A percentile compares a stretch with the other conserved stretches of the same genome.
phyloP scores from a whole-genome alignment of 2,113 vertebrate genomes.

The Capreolus pygargus region DNA sequence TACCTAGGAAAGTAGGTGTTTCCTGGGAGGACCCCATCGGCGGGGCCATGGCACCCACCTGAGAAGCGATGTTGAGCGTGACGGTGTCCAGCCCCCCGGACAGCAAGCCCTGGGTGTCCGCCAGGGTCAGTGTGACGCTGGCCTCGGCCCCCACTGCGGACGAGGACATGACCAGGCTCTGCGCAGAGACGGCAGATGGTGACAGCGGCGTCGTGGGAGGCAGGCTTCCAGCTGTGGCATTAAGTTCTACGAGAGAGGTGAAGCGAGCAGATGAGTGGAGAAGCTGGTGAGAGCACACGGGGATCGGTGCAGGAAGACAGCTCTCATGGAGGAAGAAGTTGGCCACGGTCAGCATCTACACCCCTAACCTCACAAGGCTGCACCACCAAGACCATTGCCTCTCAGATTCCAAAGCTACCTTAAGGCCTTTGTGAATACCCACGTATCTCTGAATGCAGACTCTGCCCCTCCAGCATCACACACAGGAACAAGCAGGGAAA shows the following conservation, averaged over 20 bases:
- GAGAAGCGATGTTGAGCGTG: conserved; percentile 93
- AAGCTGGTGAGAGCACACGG: fast-evolving
- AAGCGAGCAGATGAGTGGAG: fast-evolving
- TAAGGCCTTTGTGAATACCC: neutral
- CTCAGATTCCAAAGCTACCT: fast-evolving
- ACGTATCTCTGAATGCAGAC: neutral
- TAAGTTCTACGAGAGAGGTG: conserved; percentile 77
- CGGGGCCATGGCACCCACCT: conserved; percentile 78
- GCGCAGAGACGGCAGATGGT: conserved; percentile 85
- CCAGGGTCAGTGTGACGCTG: conserved; percentile 93
- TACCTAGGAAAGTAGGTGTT: neutral
- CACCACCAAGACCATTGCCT: neutral
- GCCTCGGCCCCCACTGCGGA: conserved; percentile 89
- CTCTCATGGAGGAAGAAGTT: neutral
- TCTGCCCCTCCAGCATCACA: neutral
- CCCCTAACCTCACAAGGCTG: fast-evolving
- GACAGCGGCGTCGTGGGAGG: conserved; percentile 86
- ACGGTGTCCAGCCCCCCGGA: conserved; percentile 91
- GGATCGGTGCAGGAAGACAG: fast-evolving
- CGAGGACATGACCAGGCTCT: conserved; percentile 94
- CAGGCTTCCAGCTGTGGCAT: conserved; percentile 83
- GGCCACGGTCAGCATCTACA: fast-evolving
- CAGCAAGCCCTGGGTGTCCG: conserved; percentile 94
- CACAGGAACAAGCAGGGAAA: neutral
- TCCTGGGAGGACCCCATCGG: neutral